These are phyloP conservation scores for Rhinolophus ferrumequinum DNA, from an alignment of 2,113 vertebrate genomes.

Conservation along the genomic window DNA sequence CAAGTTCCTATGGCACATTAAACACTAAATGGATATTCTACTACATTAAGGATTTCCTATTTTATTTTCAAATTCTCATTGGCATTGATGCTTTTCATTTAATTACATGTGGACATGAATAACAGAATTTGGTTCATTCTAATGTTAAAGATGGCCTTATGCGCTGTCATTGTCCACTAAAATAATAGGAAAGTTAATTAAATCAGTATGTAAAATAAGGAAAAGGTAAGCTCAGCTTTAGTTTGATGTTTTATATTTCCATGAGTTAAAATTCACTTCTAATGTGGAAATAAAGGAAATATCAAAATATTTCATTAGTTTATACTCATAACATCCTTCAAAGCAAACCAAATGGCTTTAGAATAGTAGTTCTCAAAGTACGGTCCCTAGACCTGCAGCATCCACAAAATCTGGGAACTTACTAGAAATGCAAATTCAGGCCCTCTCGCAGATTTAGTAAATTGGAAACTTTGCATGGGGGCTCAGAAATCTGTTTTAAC, in stretches of 20 bases:
- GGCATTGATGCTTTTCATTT: constrained; percentile 18
- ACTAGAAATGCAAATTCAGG: constrained; percentile 27
- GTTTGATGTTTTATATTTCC: constrained; percentile 20
- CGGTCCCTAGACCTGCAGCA: not conserved
- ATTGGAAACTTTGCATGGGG: not conserved
- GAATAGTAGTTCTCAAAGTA: not conserved
- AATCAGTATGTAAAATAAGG: constrained; percentile 35
- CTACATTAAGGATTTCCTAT: not conserved
- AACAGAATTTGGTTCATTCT: not conserved
- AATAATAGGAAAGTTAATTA: constrained; percentile 32
- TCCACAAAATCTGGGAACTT: not conserved
- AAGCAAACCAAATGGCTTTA: not conserved
- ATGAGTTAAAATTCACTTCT: constrained; percentile 52
- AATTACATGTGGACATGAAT: constrained; percentile 30
- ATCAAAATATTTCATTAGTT: constrained; percentile 23
- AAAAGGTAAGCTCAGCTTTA: constrained; percentile 29
- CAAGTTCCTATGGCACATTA: constrained; percentile 12
- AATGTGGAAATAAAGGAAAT: not conserved
- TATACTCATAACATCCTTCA: constrained; percentile 33
- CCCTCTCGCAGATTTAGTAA: not conserved
- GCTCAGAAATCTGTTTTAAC: not conserved
- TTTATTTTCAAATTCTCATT: constrained; percentile 51
- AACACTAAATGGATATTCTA: constrained; percentile 44
- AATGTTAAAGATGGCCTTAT: not conserved
- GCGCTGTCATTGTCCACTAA: constrained; percentile 19